Base-by-base conservation (phyloP, 2,888 invertebrate genomes). In the Malachius bipustulatus region DNA sequence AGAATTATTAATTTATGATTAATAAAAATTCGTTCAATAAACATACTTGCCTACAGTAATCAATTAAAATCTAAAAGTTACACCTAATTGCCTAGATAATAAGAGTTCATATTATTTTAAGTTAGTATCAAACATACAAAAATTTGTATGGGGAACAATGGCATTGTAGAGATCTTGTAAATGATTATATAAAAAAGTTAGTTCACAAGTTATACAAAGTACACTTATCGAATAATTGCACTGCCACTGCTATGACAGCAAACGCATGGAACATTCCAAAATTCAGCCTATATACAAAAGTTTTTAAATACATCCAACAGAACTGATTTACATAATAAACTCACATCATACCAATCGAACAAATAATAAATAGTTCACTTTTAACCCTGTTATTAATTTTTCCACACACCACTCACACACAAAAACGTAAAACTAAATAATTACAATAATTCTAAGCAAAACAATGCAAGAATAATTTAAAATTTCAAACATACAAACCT, bases 111-210 rank as follows among this genome's bases (percentile, higher is more conserved):
- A 28, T 28, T 28, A 8, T 45, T 43, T 46, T 51, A 46, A 44
- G 45, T 50, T 47, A 50, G 52, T 54, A 55, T 45, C 51, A 53
- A 53, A 51, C 47, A 49, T 54, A 54, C 47, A 54, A 53, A 54
- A 49, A 36, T 36, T 28, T 37, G 42, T 46, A 47, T 48, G 44
- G 47, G 43, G 46, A 48, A 51, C 56, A 56, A 55, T 57, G 58
- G 57, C 55, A 58, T 59, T 56, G 51, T 52, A 55, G 59, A 60
- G 59, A 60, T 60, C 59, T 53, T 48, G 45, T 47, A 44, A 40
- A 49, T 43, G 42, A 39, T 44, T 46, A 47, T 47, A 48, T 46
- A 46, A 45, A 44, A 35, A 19, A n/a, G 24, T 19, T 19, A 19
- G 24, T 19, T 19, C n/a, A 19, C n/a, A 19, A 8, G 24, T 19